These are phyloP conservation scores for Acyrthosiphon pisum DNA, from an alignment of 1,140 invertebrate genomes.

Conservation along the genomic window DNA sequence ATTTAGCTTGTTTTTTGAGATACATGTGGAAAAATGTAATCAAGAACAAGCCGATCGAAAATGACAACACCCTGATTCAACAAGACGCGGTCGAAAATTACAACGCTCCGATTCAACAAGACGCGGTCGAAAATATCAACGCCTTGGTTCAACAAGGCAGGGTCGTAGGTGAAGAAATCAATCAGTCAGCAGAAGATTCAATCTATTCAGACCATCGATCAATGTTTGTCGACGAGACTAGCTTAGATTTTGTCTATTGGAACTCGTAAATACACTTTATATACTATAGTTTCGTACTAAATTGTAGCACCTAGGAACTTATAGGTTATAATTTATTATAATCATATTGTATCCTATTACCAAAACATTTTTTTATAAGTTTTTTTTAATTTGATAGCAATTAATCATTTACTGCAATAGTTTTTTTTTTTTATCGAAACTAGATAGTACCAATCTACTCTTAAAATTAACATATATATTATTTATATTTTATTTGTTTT, in stretches of 20 bases:
- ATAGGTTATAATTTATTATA: not conserved
- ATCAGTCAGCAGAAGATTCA: too few species aligned
- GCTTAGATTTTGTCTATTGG: slow-evolving; percentile 5
- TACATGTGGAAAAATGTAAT: not conserved
- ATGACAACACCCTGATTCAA: not conserved
- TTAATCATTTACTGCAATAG: not conserved
- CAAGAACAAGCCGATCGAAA: not conserved
- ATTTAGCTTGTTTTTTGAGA: not conserved
- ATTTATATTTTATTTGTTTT: not conserved
- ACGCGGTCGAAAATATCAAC: not conserved
- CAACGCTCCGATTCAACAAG: not conserved
- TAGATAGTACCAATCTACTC: too few species aligned
- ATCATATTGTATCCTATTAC: not conserved
- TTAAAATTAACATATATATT: not conserved
- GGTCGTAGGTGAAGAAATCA: not conserved
- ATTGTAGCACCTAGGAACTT: too few species aligned
- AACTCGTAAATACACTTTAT: not conserved
- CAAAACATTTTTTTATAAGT: not conserved
- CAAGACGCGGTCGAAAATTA: not conserved
- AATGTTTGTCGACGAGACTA: not conserved
- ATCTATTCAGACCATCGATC: not conserved
- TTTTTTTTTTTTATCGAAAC: not conserved
- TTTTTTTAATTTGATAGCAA: not conserved
- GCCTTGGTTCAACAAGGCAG: not conserved
- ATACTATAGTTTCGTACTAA: not conserved